phyloP scores from a whole-genome alignment of 2,797 vertebrate genomes.

The Gouania willdenowi region DNA sequence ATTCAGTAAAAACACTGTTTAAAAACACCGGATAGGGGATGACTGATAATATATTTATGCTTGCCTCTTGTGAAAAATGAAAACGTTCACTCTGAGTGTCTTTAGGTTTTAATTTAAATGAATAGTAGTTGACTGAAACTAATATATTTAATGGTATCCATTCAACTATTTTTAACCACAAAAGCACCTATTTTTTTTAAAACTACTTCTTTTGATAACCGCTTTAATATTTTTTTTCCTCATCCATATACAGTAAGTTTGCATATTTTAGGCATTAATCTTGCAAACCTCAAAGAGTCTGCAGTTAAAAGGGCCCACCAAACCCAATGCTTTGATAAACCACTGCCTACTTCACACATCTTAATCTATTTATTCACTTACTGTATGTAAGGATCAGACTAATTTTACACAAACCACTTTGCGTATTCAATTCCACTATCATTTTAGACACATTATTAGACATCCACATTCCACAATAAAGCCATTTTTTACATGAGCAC shows the following conservation, averaged over 20 bases:
- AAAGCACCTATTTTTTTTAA: slow-evolving; percentile 32
- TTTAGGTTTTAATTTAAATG: slow-evolving; percentile 60
- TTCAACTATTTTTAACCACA: slow-evolving; percentile 44
- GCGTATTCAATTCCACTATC: too few species aligned
- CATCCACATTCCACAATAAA: too few species aligned
- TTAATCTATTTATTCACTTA: too few species aligned
- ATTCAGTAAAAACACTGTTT: neutral
- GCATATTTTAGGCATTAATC: slow-evolving; percentile 40
- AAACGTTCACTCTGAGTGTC: slow-evolving; percentile 25
- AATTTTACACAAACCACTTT: too few species aligned
- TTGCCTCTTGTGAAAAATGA: slow-evolving; percentile 15
- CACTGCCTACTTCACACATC: too few species aligned
- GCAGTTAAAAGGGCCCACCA: too few species aligned
- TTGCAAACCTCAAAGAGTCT: too few species aligned
- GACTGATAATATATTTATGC: slow-evolving; percentile 20
- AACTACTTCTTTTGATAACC: slow-evolving; percentile 25
- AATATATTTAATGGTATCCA: slow-evolving; percentile 51
- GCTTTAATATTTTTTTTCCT: slow-evolving; percentile 33
- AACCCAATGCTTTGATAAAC: too few species aligned
- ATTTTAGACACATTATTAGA: too few species aligned
- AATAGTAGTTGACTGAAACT: slow-evolving; percentile 51
- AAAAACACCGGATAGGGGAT: slow-evolving; percentile 13
- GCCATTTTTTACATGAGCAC: too few species aligned
- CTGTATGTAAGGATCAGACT: too few species aligned
- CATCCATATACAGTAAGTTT: slow-evolving; percentile 35